Conservation (phyloP, 92 coral and sea anemone species). For the Meandrina meandrites region DNA sequence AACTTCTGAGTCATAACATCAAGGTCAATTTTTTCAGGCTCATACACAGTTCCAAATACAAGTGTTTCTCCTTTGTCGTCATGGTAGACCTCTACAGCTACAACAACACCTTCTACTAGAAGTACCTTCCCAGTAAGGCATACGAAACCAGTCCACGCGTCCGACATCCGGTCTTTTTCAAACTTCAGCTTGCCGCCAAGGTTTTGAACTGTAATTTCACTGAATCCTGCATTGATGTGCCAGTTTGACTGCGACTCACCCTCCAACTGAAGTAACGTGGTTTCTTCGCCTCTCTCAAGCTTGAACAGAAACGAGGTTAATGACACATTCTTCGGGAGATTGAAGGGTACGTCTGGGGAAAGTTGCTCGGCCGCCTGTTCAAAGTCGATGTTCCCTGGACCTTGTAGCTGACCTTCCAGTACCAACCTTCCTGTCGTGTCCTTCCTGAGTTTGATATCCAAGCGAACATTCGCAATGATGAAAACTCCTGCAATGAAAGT, state of each 20-base stretch:
- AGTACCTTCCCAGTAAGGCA: constrained; percentile 15
- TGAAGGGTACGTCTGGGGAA: constrained; percentile 6
- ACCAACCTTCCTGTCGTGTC: background rate
- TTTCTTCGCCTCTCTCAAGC: constrained; percentile 5
- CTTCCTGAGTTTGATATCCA: background rate
- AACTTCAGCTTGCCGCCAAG: constrained; percentile 29
- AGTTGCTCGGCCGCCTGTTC: constrained; percentile 10
- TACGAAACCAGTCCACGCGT: constrained; percentile 10
- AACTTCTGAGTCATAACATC: background rate
- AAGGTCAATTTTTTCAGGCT: background rate
- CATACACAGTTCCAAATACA: background rate
- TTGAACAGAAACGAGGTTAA: constrained; percentile 3
- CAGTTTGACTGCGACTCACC: background rate
- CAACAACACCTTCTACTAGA: background rate
- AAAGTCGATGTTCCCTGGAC: background rate
- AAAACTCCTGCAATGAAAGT: constrained; percentile 10
- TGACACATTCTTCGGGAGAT: constrained; percentile 8
- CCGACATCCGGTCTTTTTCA: background rate
- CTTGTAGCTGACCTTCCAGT: constrained; percentile 9
- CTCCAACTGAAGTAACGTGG: background rate
- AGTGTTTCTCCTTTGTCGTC: background rate
- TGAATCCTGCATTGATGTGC: constrained; percentile 7
- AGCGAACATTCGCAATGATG: background rate
- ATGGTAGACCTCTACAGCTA: constrained; percentile 9
- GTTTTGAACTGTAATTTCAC: background rate